Base-by-base conservation (phyloP, 2,797 vertebrate species). In the Melanotaenia boesemani region DNA sequence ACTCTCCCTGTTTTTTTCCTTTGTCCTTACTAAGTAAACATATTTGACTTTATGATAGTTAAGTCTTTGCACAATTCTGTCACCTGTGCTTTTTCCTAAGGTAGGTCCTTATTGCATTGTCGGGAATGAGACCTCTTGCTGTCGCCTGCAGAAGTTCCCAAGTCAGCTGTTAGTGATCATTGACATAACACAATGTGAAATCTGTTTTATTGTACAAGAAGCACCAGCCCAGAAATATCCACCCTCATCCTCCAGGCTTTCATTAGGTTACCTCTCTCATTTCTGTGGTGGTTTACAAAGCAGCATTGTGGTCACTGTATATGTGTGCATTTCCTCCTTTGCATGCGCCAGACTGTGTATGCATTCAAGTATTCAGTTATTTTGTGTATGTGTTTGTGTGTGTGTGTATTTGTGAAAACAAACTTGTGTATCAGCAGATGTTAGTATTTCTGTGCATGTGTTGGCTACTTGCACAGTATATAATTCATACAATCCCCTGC, bases 121-220 rank as follows among this genome's bases (percentile, higher is more conserved):
- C 13, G 68, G 34, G 60, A 71, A 37, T 52, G 70, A 58, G 50
- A 71, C 61, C 37, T 72, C 32, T 34, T 30, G 39, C 74, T 71
- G 57, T 66, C 72, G 59, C 75, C 76, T 85, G 62, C 12, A 8
- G 5, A 28, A 58, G 58, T 56, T 76, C 67, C 56, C 66, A 37
- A 71, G 55, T 63, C 59, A 64, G 68, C 77, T 72, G 79, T 70
- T 70, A 62, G n/a, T 46, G 24, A 75, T 73, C 74, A 87, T 82
- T 12, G 83, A 86, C 80, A 72, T 69, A 86, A 73, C 87, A 88
- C 16, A 83, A 88, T 90, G 89, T 85, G 70, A 79, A 69, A 26
- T 76, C 52, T 81, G 79, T 82, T 82, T 75, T 65, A 66, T 76
- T 66, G 46, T 46, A 44, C 64, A 86, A 79, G 68, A 85, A 65